These are phyloP conservation scores for Leguminivora glycinivorella DNA, from an alignment of 1,140 invertebrate species.

Conservation along the genomic window DNA sequence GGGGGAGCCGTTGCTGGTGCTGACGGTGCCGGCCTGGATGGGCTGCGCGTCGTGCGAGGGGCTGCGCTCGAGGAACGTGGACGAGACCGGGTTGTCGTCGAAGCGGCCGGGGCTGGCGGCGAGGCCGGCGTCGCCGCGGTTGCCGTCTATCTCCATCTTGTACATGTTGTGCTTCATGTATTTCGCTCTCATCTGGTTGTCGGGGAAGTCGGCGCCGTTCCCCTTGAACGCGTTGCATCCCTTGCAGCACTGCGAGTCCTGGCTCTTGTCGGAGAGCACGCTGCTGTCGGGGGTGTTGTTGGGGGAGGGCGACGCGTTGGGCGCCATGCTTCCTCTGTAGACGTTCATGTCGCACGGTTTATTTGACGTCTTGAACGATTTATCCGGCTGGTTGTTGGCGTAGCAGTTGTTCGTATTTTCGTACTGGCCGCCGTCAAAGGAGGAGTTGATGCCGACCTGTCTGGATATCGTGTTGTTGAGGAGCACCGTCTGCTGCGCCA, in stretches of 20 bases:
- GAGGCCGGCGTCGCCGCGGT: constrained; percentile 39
- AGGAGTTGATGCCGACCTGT: constrained; percentile 81
- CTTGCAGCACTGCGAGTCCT: constrained; percentile 64
- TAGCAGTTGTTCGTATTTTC: constrained; percentile 50
- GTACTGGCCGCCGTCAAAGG: constrained; percentile 58
- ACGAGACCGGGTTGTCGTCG: constrained; percentile 85
- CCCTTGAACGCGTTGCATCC: constrained; percentile 68
- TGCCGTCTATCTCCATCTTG: constrained; percentile 58
- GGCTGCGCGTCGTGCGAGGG: constrained; percentile 80
- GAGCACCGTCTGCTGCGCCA: constrained; percentile 91
- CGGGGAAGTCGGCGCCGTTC: constrained; percentile 51
- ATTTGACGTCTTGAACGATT: constrained; percentile 42
- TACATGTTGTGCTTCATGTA: constrained; percentile 62
- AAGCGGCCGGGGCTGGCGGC: constrained; percentile 79
- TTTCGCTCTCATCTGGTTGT: constrained; percentile 56
- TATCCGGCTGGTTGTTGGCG: constrained; percentile 49
- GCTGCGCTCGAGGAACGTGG: constrained; percentile 82
- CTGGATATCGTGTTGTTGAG: constrained; percentile 90
- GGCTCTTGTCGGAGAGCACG: constrained; percentile 68
- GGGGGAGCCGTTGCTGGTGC: constrained; percentile 86
- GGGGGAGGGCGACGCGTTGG: constrained; percentile 66
- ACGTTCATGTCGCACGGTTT: constrained; percentile 51
- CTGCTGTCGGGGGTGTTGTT: constrained; percentile 80
- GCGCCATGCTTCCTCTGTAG: constrained; percentile 62
- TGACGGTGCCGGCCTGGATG: constrained; percentile 87